These are phyloP conservation scores for Actinia equina DNA, from an alignment of 64 coral and sea anemone genomes.

Conservation along the genomic window DNA sequence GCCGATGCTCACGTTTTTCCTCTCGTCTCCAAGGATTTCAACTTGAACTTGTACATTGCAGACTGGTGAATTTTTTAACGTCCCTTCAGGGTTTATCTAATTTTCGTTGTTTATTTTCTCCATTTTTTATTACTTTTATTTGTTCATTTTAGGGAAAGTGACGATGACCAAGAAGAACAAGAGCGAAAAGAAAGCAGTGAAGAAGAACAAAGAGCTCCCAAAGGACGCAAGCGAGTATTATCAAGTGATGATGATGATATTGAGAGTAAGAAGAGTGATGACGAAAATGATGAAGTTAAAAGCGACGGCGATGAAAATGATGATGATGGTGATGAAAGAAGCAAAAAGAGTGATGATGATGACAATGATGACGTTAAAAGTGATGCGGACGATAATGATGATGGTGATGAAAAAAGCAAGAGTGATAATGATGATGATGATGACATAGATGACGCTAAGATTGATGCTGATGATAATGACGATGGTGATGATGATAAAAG, in stretches of 20 bases:
- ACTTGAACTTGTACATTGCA: too few species aligned
- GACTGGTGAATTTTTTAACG: too few species aligned
- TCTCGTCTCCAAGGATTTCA: too few species aligned
- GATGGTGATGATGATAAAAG: constrained; percentile 3
- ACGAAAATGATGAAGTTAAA: background rate
- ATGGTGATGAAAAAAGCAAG: background rate
- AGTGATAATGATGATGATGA: background rate
- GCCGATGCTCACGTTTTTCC: too few species aligned
- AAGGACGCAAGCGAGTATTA: constrained; percentile 36
- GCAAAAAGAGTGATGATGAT: constrained; percentile 1
- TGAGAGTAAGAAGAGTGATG: background rate
- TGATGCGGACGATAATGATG: background rate
- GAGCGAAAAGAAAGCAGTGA: constrained; percentile 29
- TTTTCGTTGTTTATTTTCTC: too few species aligned
- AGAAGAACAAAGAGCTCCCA: constrained; percentile 19
- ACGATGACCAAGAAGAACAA: constrained; percentile 40
- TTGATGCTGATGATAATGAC: background rate
- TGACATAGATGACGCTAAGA: background rate
- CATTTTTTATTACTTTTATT: too few species aligned
- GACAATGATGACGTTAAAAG: constrained; percentile 3
- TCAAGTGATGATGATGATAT: constrained; percentile 33
- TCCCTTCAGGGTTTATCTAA: too few species aligned
- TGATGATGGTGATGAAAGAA: background rate
- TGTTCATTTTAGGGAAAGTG: constrained; percentile 24
- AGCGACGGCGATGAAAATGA: background rate